Percentiles rank a stretch among this genome's conserved stretches.
Conservation (phyloP, 2,113 vertebrate species). For the Dasyprocta punctata region DNA sequence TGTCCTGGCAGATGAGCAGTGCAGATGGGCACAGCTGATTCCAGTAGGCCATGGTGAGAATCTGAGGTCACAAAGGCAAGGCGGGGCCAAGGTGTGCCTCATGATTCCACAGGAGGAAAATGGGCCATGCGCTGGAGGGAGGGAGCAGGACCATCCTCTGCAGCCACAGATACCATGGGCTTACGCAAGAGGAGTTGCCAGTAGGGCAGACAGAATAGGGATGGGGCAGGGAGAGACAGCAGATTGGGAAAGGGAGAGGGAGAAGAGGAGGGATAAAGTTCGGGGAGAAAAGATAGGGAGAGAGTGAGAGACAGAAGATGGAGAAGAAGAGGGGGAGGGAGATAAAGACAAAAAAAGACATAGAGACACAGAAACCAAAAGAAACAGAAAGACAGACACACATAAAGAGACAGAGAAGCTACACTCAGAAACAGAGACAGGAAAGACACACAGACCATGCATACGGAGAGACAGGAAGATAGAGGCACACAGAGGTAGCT, state of each 20-base stretch:
- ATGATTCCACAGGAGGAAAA: neutral
- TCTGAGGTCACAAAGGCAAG: neutral
- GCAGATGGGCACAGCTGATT: neutral
- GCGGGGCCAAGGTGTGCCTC: neutral
- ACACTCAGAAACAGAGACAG: neutral
- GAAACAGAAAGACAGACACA: neutral
- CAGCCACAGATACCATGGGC: neutral
- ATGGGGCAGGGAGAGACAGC: neutral
- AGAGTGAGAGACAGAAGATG: neutral
- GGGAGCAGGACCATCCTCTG: neutral
- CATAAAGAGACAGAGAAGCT: neutral
- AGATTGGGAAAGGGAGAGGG: neutral
- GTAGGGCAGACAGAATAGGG: neutral
- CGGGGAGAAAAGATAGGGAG: neutral
- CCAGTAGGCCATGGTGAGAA: neutral
- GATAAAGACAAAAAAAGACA: neutral
- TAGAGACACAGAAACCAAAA: neutral
- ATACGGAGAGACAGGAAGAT: neutral
- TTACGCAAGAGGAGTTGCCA: neutral
- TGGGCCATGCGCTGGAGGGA: neutral
- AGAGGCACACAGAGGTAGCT: neutral
- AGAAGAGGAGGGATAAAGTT: too few species aligned
- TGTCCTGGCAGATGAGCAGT: neutral
- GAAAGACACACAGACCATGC: neutral
- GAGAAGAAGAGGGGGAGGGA: neutral